Conservation (phyloP, 2,113 vertebrate genomes). For the Phrynocephalus versicolor region DNA sequence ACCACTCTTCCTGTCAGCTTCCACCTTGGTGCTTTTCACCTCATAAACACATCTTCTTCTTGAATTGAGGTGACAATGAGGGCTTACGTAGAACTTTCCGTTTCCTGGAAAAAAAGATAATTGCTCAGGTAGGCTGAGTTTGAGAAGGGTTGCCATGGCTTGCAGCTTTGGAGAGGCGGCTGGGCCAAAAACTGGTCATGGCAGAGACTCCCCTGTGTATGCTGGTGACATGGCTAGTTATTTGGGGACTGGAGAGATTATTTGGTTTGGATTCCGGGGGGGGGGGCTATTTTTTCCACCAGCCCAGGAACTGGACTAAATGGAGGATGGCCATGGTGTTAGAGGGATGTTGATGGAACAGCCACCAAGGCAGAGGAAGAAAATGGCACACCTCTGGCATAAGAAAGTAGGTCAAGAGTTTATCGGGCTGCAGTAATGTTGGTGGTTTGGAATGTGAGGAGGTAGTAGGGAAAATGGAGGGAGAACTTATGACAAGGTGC, state of each 20-base stretch:
- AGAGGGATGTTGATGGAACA: constrained; percentile 6
- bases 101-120: neutral
- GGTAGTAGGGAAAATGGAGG: neutral
- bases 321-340: neutral
- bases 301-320: neutral
- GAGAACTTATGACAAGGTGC: neutral
- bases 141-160: neutral
- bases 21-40: neutral
- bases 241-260: neutral
- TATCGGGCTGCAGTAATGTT: constrained; percentile 7
- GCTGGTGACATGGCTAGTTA: too few species aligned
- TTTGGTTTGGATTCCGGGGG: neutral
- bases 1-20: neutral
- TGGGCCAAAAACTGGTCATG: neutral
- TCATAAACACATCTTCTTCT: neutral
- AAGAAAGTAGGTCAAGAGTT: constrained; percentile 36
- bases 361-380: neutral
- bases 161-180: neutral
- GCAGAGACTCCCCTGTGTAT: too few species aligned
- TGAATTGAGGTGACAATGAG: too few species aligned
- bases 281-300: neutral
- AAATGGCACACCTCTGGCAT: neutral
- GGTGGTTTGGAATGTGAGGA: constrained; percentile 8
- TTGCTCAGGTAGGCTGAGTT: neutral
- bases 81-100: neutral